Conservation (phyloP, 2,797 vertebrate species). For the Luscinia luscinia region DNA sequence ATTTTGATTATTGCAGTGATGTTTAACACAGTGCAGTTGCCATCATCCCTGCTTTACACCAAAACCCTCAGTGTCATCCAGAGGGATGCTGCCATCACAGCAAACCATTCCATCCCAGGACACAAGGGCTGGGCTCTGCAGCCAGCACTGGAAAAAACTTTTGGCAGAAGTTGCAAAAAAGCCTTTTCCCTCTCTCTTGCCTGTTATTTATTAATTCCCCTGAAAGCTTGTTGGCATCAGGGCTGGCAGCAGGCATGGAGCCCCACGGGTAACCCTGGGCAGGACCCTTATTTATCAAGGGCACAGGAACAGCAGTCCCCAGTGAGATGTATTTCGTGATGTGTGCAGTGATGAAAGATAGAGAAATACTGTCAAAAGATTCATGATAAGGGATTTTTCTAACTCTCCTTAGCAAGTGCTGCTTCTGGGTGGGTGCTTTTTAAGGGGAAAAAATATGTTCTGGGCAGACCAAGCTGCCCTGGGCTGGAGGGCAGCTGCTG, state of each 20-base stretch:
- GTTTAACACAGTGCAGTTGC: accelerated
- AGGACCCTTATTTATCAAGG: conserved; percentile 26
- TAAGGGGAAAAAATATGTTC: background rate
- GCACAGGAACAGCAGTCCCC: background rate
- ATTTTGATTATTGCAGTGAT: background rate
- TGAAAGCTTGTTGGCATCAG: conserved; percentile 11
- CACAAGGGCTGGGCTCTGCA: background rate
- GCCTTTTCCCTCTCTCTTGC: background rate
- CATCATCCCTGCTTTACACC: background rate
- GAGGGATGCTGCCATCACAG: background rate
- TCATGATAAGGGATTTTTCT: background rate
- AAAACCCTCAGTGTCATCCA: accelerated
- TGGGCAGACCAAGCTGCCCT: background rate
- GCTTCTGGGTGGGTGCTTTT: background rate
- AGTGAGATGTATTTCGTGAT: background rate
- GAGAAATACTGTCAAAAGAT: background rate
- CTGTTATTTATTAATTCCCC: conserved; percentile 35
- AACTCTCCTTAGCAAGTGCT: background rate
- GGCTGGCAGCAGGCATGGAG: background rate
- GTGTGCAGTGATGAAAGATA: background rate
- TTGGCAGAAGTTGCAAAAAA: conserved; percentile 30
- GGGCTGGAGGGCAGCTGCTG: background rate
- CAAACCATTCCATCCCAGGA: background rate
- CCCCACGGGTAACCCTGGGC: background rate
- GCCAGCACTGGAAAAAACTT: background rate